Evolutionary conservation across 1,140 invertebrate species (phyloP).

Genomic region (Zaprionus nigranus): DNA sequence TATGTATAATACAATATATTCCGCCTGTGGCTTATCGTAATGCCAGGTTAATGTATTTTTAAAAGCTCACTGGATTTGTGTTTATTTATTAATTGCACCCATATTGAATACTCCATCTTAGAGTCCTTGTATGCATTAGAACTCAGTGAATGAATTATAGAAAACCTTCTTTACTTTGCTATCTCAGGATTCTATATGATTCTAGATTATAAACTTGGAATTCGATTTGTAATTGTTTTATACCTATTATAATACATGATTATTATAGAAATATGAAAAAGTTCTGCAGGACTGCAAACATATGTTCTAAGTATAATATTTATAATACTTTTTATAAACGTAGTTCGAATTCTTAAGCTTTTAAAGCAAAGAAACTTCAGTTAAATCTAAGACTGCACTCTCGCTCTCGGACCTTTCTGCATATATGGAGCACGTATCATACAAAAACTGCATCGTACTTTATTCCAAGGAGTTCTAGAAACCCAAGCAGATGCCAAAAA

Average conservation of each 20-base stretch:
- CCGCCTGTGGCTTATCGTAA: not conserved
- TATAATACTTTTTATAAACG: not conserved
- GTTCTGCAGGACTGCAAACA: no score
- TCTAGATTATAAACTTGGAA: no score
- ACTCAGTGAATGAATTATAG: no score
- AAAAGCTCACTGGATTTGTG: not conserved
- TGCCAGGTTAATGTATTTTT: not conserved
- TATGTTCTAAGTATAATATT: no score
- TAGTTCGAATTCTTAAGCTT: not conserved
- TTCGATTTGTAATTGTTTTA: no score
- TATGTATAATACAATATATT: not conserved
- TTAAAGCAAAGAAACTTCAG: not conserved
- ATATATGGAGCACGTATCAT: not conserved
- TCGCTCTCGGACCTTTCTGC: not conserved
- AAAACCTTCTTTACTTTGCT: no score
- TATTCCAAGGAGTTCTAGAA: not conserved
- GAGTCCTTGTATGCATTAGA: not conserved
- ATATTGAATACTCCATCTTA: not conserved
- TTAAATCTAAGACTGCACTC: not conserved
- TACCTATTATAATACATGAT: no score
- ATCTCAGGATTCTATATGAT: no score
- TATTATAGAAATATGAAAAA: no score
- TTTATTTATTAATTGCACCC: not conserved
- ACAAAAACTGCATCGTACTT: not conserved
- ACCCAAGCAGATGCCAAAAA: conserved; percentile 1